These are phyloP conservation scores for Habroteleia sp. DNA, from an alignment of 2,888 invertebrate genomes.

Conservation along the genomic window DNA sequence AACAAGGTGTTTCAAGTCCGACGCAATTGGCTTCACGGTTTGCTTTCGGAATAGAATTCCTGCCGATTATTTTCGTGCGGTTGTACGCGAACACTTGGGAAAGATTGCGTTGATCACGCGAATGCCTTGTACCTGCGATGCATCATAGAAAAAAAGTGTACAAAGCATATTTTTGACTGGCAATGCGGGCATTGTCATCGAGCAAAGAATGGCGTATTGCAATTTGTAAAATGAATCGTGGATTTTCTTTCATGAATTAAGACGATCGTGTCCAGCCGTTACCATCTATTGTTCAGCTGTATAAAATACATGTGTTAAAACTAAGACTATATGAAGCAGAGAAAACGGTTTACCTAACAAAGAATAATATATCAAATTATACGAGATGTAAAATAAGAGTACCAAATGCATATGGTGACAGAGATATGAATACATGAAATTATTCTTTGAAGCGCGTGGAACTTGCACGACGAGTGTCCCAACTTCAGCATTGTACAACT, in stretches of 20 bases:
- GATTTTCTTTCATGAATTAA: slow-evolving; percentile 22
- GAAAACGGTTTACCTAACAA: slow-evolving; percentile 54
- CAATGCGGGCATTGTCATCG: slow-evolving; percentile 59
- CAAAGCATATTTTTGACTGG: slow-evolving; percentile 54
- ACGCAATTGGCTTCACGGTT: too few relatives aligned
- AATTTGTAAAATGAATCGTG: slow-evolving; percentile 26
- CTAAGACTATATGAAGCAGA: slow-evolving; percentile 43
- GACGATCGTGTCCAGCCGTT: slow-evolving; percentile 75
- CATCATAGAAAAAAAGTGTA: slow-evolving; percentile 18
- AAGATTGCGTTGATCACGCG: neutral
- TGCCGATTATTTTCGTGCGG: neutral
- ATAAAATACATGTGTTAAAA: slow-evolving; percentile 66
- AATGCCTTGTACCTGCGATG: slow-evolving; percentile 11
- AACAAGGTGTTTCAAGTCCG: too few relatives aligned
- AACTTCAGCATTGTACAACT: too few relatives aligned
- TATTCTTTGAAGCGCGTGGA: slow-evolving; percentile 55
- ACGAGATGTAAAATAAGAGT: slow-evolving; percentile 54
- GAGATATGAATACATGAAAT: slow-evolving; percentile 53
- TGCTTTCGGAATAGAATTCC: too few relatives aligned
- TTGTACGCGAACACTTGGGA: too few relatives aligned
- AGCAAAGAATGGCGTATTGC: slow-evolving; percentile 11
- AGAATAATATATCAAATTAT: slow-evolving; percentile 64
- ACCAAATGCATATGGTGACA: slow-evolving; percentile 51
- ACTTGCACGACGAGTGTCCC: slow-evolving; percentile 62
- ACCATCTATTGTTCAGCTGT: slow-evolving; percentile 79